Conservation (phyloP, 1,140 invertebrate genomes). For the Euwallacea fornicatus region DNA sequence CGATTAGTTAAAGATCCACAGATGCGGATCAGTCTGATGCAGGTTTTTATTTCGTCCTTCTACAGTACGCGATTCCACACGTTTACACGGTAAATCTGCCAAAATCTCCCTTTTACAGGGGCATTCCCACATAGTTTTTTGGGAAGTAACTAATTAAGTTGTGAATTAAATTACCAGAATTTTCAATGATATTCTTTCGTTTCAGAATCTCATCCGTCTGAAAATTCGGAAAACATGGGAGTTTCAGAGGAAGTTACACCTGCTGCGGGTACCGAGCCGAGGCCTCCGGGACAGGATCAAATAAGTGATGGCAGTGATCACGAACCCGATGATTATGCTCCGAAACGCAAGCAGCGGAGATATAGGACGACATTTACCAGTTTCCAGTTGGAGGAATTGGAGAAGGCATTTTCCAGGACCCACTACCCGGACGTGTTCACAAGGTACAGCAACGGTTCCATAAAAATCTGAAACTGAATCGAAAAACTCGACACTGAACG, state of each 20-base stretch:
- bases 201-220: constrained; percentile 51
- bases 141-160: background rate
- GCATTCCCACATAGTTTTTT: background rate
- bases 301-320: constrained; percentile 63
- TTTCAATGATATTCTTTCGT: constrained; percentile 31
- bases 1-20: too few relatives aligned
- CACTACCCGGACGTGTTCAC: constrained; percentile 99
- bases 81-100: too few relatives aligned
- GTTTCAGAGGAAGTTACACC: constrained; percentile 52
- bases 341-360: constrained; percentile 87
- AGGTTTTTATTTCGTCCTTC: too few relatives aligned
- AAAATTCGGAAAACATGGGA: constrained; percentile 51
- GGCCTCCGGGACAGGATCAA: constrained; percentile 38
- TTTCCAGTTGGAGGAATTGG: constrained; percentile 93
- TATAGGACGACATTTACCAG: constrained; percentile 95
- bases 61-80: too few relatives aligned
- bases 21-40: too few relatives aligned
- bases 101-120: too few relatives aligned
- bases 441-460: constrained; percentile 62
- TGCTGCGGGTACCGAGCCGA: constrained; percentile 48
- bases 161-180: constrained; percentile 21
- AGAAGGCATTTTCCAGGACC: constrained; percentile 95
- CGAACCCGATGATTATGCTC: constrained; percentile 77
- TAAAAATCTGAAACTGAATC: too few relatives aligned
- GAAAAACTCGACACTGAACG: too few relatives aligned